Evolutionary conservation across 2,888 invertebrate species (phyloP), one percentile per base, ranked within the genome.

Genomic region (Euzophera pinguis): DNA sequence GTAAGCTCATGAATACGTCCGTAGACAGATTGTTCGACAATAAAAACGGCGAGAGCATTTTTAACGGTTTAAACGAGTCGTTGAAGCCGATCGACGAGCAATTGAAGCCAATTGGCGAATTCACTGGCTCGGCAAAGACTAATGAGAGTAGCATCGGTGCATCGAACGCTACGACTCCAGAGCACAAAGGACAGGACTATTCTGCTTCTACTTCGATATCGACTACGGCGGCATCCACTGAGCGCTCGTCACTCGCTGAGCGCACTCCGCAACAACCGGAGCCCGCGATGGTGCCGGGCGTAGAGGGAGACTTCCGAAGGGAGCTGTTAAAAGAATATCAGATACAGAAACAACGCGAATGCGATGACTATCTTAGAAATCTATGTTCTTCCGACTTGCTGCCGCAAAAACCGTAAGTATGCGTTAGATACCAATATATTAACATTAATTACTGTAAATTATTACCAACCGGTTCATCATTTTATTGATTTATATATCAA

Each of bases 11-110:
- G 97, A 96, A 96, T 68, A 95, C 96, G 3, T 97, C 97, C 0
- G 97, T 98, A 10, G 97, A 98, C 78, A 91, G 95, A 61, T 87
- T 98, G 38, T 98, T 98, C 77, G 96, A 96, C 69, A 95, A 93
- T 70, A 95, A 95, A 71, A 94, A 94, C 67, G 94, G 93, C 48
- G 94, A 95, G 17, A 94, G 95, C 72, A 90, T 94, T 57, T 94
- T 94, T 69, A 94, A 93, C 63, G 94, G 93, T 64, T 92, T 94
- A 63, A 93, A 91, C 38, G 94, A 95, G 55, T 75, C 80, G 9
- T 64, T 88, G 53, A 84, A 82, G 56, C 81, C 86, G 10, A 84
- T 89, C 35, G 81, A 84, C 27, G 87, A 88, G 57, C 69, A 77
- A 59, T 60, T 76, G 56, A 84, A 83, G 59, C 75, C 81, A 8